Evolutionary conservation across 2,797 vertebrate genomes (phyloP), one percentile per base, ranked within the genome.

Genomic region (Sparus aurata): DNA sequence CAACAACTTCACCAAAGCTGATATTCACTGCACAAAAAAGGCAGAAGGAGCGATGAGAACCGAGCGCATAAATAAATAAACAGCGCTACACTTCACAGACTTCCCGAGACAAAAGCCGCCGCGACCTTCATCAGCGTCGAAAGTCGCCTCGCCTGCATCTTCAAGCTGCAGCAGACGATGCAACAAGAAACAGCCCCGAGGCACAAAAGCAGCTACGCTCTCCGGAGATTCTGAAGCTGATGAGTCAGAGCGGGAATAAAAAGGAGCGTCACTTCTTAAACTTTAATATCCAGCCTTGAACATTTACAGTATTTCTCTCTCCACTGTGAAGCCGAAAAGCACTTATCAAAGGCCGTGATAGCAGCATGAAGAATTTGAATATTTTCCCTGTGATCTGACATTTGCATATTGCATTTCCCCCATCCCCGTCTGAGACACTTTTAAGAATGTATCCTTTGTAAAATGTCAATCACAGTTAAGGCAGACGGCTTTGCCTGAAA

Each of bases 321-420:
- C 60, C 30, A 1, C 27, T 18, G 30, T 30, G 49, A 64, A 69
- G 63, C 38, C 57, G 65, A 73, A 80, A 86, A 77, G 60, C 77
- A 75, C 75, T 88, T 84, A 74, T 83, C 65, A 72, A 82, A 85
- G n/a, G 16, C 53, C 43, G 54, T 52, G 68, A 84, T 46, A 66
- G 45, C 77, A 65, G 75, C 61, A 30, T 20, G 58, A 76, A 38
- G 43, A 82, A 81, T 71, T 50, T 25, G 54, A 72, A 77, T 65
- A 64, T 83, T 80, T 72, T 64, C 25, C 47, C 43, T 50, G 13
- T 16, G 71, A 82, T 76, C 74, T 54, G 27, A 79, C 74, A 84
- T 89, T 85, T 88, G 83, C 84, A 86, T 87, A 81, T 76, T 85
- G 57, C 74, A 64, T 79, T 82, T 80, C 60, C 41, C 41, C 20